Percentiles rank a stretch among this genome's conserved stretches.
Evolutionary conservation across 2,113 vertebrate species (phyloP).

Genomic region (Xenopus borealis): DNA sequence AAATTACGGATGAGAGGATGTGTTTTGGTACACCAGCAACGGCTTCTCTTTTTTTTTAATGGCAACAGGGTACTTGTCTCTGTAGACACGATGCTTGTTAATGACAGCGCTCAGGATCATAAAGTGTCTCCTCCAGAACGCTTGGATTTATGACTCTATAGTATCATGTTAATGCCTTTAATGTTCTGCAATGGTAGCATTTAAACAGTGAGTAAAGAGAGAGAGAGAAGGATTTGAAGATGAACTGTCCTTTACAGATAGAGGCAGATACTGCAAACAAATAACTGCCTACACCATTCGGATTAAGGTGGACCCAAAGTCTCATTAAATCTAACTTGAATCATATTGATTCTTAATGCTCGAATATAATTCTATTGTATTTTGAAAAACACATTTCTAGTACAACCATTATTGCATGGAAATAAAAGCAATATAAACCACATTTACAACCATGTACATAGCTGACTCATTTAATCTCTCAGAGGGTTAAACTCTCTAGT

Average conservation of each 20-base stretch:
- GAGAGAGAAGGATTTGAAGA: slow-evolving; percentile 13
- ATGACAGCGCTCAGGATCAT: slow-evolving; percentile 40
- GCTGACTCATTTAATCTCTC: too few relatives aligned
- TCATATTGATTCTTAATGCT: not conserved
- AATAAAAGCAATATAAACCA: too few relatives aligned
- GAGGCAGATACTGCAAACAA: slow-evolving; percentile 8
- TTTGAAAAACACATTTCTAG: too few relatives aligned
- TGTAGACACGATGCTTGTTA: slow-evolving; percentile 38
- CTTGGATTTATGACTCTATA: slow-evolving; percentile 34
- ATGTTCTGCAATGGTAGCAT: slow-evolving; percentile 39
- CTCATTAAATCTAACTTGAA: not conserved
- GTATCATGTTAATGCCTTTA: slow-evolving; percentile 43
- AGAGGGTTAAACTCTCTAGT: not conserved
- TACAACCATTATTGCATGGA: too few relatives aligned
- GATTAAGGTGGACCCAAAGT: not conserved
- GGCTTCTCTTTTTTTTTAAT: slow-evolving; percentile 22
- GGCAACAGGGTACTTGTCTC: slow-evolving; percentile 42
- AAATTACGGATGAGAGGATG: slow-evolving; percentile 37
- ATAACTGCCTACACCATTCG: not conserved
- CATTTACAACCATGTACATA: too few relatives aligned
- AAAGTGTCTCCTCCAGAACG: slow-evolving; percentile 40
- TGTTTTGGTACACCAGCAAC: slow-evolving; percentile 28
- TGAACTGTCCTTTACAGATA: slow-evolving; percentile 1
- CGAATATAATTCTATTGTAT: too few relatives aligned
- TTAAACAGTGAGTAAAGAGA: slow-evolving; percentile 44